Percentiles rank a stretch among this genome's conserved stretches.
phyloP scores from a whole-genome alignment of 2,888 invertebrate genomes.

The Drosophila emarginata region DNA sequence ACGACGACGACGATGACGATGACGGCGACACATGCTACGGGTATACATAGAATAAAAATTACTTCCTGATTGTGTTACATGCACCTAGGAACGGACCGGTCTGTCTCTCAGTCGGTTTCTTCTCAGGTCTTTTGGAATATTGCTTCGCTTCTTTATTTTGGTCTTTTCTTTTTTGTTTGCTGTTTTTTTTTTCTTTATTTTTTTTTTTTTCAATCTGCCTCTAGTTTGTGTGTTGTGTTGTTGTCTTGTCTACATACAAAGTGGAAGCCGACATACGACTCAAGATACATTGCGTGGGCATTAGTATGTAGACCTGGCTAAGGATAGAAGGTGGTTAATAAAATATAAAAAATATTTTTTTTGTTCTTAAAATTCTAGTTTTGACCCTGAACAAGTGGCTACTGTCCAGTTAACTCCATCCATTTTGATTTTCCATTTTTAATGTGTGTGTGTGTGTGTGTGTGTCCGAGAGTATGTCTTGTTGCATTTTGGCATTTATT shows the following conservation, averaged over 20 bases:
- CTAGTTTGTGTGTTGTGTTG: slow-evolving; percentile 12
- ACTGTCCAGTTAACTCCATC: slow-evolving; percentile 10
- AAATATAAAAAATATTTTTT: slow-evolving; percentile 21
- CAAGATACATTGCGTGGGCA: slow-evolving; percentile 35
- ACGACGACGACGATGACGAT: slow-evolving; percentile 38
- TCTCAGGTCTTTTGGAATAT: slow-evolving; percentile 12
- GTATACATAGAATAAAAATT: slow-evolving; percentile 60
- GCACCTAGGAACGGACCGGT: slow-evolving; percentile 47
- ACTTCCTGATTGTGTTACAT: slow-evolving; percentile 74
- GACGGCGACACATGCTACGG: slow-evolving; percentile 63
- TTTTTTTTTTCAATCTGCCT: slow-evolving; percentile 16
- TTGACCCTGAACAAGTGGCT: slow-evolving; percentile 30
- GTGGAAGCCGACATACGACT: slow-evolving; percentile 40
- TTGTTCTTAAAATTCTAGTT: slow-evolving; percentile 23
- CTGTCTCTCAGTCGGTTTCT: slow-evolving; percentile 29
- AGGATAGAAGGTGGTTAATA: slow-evolving; percentile 1
- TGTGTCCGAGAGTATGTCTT: slow-evolving; percentile 3
- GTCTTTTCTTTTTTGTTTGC: no score
- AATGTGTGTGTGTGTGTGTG: background rate
- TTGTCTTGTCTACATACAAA: slow-evolving; percentile 45
- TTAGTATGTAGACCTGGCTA: background rate
- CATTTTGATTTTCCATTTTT: background rate
- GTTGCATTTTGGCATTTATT: slow-evolving; percentile 10
- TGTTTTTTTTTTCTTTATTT: slow-evolving; percentile 1
- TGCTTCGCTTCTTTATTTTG: slow-evolving; percentile 17